A percentile compares a stretch with the other conserved stretches of the same genome.
Evolutionary conservation across 2,113 vertebrate genomes (phyloP).

Genomic region (Sterna hirundo): DNA sequence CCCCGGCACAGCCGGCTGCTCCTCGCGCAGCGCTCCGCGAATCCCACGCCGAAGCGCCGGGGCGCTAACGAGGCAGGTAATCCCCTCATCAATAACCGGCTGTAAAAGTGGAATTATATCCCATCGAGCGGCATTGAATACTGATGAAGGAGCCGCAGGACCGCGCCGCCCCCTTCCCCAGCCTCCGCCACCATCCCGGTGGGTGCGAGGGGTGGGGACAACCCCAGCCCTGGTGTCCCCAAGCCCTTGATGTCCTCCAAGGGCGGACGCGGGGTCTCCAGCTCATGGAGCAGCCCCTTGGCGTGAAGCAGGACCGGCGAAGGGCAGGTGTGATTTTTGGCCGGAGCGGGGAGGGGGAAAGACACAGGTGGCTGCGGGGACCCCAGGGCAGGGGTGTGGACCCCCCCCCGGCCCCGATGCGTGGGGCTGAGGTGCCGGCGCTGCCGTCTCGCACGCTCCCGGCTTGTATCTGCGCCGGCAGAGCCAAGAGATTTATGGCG

Average conservation of each 20-base stretch:
- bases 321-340: not conserved
- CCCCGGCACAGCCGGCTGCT: not conserved
- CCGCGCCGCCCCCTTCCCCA: not conserved
- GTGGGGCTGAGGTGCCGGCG: not conserved
- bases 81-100: not conserved
- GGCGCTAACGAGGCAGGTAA: not conserved
- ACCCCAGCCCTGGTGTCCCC: not conserved
- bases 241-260: not conserved
- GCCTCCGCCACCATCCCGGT: not conserved
- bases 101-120: not conserved
- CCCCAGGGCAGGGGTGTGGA: not conserved
- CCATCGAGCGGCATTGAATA: not conserved
- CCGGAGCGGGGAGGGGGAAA: fast-evolving
- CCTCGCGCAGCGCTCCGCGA: fast-evolving
- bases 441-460: not conserved
- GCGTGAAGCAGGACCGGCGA: not conserved
- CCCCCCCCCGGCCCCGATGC: not conserved
- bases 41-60: not conserved
- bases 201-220: not conserved
- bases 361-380: too few relatives aligned
- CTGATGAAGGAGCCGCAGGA: not conserved
- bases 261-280: fast-evolving
- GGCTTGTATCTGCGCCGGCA: not conserved
- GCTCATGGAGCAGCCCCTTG: not conserved
- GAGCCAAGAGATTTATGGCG: not conserved